A percentile compares a stretch with the other conserved stretches of the same genome.
Evolutionary conservation across 2,888 invertebrate species (phyloP).

Genomic region (Flabesymbios commensalis): DNA sequence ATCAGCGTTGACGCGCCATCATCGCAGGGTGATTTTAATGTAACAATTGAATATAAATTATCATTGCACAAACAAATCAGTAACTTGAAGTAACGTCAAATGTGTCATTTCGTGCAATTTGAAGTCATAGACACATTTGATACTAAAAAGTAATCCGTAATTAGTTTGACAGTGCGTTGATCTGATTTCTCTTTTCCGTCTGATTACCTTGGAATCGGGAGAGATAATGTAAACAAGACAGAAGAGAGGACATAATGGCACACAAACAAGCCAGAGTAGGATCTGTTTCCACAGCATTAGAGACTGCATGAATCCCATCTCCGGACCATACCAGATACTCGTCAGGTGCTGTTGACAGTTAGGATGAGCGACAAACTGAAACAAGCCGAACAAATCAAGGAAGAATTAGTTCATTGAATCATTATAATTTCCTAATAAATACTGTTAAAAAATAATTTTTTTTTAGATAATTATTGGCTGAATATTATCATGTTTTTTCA

Average conservation of each 20-base stretch:
- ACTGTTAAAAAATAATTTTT: neutral
- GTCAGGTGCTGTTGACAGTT: slow-evolving; percentile 75
- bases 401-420: neutral
- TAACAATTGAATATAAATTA: no score
- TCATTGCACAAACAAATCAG: no score
- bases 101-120: no score
- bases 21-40: no score
- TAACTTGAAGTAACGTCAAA: no score
- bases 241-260: slow-evolving; percentile 43
- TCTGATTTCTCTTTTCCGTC: no score
- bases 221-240: slow-evolving; percentile 59
- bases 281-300: slow-evolving; percentile 61
- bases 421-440: neutral
- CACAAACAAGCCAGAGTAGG: slow-evolving; percentile 36
- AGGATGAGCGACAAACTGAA: slow-evolving; percentile 74
- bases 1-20: no score
- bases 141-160: no score
- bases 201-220: slow-evolving; percentile 59
- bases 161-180: no score
- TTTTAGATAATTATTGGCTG: neutral
- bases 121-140: no score
- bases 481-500: no score
- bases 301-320: slow-evolving; percentile 68
- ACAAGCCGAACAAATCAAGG: slow-evolving; percentile 12
- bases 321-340: slow-evolving; percentile 71